Evolutionary conservation across 2,797 vertebrate species (phyloP).

Genomic region (Zenarchopterus dispar): DNA sequence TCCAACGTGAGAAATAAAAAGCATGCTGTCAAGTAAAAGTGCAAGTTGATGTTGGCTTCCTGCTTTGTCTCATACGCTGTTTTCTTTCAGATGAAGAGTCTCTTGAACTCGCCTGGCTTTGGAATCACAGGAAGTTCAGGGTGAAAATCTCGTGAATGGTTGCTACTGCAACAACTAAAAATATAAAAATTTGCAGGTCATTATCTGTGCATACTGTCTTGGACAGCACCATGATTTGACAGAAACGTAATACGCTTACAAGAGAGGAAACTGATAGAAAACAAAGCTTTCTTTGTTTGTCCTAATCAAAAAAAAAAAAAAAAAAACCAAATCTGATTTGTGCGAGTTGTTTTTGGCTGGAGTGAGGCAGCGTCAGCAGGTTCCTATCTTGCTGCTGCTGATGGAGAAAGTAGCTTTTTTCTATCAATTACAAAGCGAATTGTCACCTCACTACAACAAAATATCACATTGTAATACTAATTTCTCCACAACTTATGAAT

Average conservation of each 20-base stretch:
- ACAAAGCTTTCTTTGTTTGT: slow-evolving; percentile 60
- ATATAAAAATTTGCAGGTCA: slow-evolving; percentile 39
- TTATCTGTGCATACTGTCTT: slow-evolving; percentile 54
- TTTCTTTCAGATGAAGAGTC: slow-evolving; percentile 93
- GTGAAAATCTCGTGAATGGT: slow-evolving; percentile 82
- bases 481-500: not conserved
- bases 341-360: slow-evolving; percentile 41
- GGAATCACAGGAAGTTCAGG: slow-evolving; percentile 90
- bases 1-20: slow-evolving; percentile 38
- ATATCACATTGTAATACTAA: not conserved
- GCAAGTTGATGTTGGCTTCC: slow-evolving; percentile 68
- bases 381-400: slow-evolving; percentile 28
- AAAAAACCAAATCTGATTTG: slow-evolving; percentile 18
- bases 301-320: no score
- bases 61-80: slow-evolving; percentile 88
- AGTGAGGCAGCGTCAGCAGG: slow-evolving; percentile 43
- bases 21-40: slow-evolving; percentile 71
- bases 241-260: slow-evolving; percentile 39
- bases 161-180: slow-evolving; percentile 61
- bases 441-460: not conserved
- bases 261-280: slow-evolving; percentile 24
- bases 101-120: slow-evolving; percentile 87
- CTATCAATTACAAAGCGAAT: not conserved
- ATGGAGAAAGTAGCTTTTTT: slow-evolving; percentile 9
- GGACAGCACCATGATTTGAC: slow-evolving; percentile 60